These are phyloP conservation scores for Desmodus rotundus DNA, from an alignment of 2,113 vertebrate genomes.

Conservation along the genomic window DNA sequence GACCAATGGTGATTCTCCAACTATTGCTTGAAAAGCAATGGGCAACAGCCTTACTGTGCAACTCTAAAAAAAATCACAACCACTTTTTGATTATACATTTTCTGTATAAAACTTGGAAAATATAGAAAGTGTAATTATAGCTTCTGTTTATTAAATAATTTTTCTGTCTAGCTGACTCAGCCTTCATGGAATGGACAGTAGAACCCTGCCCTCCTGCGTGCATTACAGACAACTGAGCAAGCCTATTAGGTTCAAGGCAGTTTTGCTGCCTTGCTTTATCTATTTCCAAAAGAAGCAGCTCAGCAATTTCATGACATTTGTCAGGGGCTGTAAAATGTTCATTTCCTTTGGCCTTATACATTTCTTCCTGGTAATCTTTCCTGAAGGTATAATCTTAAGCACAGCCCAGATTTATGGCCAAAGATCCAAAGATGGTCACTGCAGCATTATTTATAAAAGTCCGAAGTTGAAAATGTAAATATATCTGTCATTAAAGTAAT, in stretches of 20 bases:
- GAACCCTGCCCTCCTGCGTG: not conserved
- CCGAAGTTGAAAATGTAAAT: slow-evolving; percentile 24
- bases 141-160: not conserved
- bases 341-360: not conserved
- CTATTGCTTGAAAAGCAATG: not conserved
- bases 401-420: slow-evolving; percentile 30
- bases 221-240: too few relatives aligned
- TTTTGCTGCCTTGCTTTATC: not conserved
- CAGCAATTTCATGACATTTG: not conserved
- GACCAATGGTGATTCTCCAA: not conserved
- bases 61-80: not conserved
- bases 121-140: not conserved
- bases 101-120: slow-evolving; percentile 31
- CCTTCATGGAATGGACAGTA: not conserved
- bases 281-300: not conserved
- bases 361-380: slow-evolving; percentile 21
- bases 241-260: not conserved
- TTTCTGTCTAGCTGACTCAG: not conserved
- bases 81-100: not conserved
- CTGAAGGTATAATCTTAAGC: not conserved
- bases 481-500: slow-evolving; percentile 1
- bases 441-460: slow-evolving; percentile 43
- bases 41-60: not conserved
- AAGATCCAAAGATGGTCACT: not conserved
- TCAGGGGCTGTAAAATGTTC: not conserved